Evolutionary conservation across 2,113 vertebrate species (phyloP), one percentile per base, ranked within the genome.

Genomic region (Aramus guarauna): DNA sequence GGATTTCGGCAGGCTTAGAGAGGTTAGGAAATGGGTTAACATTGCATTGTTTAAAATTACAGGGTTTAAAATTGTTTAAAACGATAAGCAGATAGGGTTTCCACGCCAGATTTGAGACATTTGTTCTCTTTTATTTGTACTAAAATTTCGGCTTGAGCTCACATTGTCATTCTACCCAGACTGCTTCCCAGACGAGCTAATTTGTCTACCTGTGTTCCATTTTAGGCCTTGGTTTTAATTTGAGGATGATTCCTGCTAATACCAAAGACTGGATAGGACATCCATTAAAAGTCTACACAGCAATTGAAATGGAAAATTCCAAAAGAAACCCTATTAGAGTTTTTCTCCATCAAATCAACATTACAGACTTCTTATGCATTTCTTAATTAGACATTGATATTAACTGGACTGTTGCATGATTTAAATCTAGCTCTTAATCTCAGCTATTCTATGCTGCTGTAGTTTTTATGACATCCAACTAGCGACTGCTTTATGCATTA

Each of bases 341-440:
- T 96, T 96, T 97, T 95, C 95, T 96, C 89, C 88, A 96, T 97
- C 93, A 96, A 97, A 97, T 97, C 96, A 97, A 88, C 95, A 95
- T 96, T 97, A 96, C 85, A 96, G 88, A 97, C 97, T 97, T 97
- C 96, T 97, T 97, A 97, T 97, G 96, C 97, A 97, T 97, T 97
- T 97, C 96, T 98, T 97, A 96, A 96, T 98, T 98, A 97, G 69
- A 91, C 81, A 78, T 94, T 93, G 95, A 96, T 97, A 94, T 97
- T 97, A 98, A 98, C 96, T 95, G 95, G 94, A 96, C 68, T 67
- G 88, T 96, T 95, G 56, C 66, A 79, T 96, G 93, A 97, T 96
- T 98, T 97, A 96, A 97, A 97, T 96, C 91, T 97, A 93, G 75
- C 96, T 96, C 96, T 97, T 97, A 96, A 97, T 98, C 96, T 98